phyloP scores from a whole-genome alignment of 1,140 invertebrate genomes.

The Polyergus mexicanus region DNA sequence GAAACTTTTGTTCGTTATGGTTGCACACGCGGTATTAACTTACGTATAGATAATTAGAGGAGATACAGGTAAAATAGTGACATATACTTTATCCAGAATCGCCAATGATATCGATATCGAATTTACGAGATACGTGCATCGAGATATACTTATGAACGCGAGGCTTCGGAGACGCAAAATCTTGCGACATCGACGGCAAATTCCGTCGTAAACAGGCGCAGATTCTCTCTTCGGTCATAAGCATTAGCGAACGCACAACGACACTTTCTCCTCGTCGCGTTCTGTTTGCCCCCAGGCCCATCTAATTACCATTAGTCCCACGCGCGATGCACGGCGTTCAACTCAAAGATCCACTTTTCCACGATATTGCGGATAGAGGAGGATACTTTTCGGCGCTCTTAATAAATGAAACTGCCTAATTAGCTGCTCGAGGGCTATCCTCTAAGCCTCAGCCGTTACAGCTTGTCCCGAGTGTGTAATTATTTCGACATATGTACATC shows the following conservation, averaged over 20 bases:
- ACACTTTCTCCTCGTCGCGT: slow-evolving; percentile 37
- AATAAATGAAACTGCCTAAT: not conserved
- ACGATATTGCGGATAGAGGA: not conserved
- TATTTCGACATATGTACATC: not conserved
- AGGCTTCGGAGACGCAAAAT: not conserved
- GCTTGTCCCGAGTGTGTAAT: not conserved
- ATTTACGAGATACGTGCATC: slow-evolving; percentile 18
- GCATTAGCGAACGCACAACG: not conserved
- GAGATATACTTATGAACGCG: slow-evolving; percentile 26
- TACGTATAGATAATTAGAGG: slow-evolving; percentile 2
- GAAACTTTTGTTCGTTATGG: too few relatives aligned
- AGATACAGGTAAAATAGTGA: not conserved
- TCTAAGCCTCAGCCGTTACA: not conserved
- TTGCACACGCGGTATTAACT: not conserved
- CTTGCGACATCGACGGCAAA: slow-evolving; percentile 36
- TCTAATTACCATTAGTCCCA: slow-evolving; percentile 36
- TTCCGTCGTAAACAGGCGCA: slow-evolving; percentile 33
- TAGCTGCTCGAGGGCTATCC: not conserved
- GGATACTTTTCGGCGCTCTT: not conserved
- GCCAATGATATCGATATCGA: slow-evolving; percentile 13
- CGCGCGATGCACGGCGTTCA: slow-evolving; percentile 22
- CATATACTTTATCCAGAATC: slow-evolving; percentile 3
- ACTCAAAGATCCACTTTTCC: slow-evolving; percentile 31
- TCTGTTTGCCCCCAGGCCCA: not conserved
- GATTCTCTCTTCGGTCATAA: slow-evolving; percentile 17